phyloP scores from a whole-genome alignment of 2,888 invertebrate genomes.

The Drosophila tripunctata region DNA sequence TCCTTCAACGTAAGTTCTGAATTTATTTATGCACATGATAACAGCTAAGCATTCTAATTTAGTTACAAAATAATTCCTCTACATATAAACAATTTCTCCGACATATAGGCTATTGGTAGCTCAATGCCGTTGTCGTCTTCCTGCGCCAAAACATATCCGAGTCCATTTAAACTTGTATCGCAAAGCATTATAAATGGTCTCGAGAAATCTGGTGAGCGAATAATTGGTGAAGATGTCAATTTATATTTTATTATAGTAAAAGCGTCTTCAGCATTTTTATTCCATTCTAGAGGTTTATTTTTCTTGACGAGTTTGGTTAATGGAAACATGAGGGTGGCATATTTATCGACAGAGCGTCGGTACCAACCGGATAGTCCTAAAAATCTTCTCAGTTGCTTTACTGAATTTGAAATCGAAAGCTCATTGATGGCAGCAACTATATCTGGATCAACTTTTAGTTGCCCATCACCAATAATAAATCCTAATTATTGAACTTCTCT shows the following conservation, averaged over 20 bases:
- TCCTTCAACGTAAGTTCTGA: neutral
- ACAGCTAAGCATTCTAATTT: too few species aligned
- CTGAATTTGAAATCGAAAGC: neutral
- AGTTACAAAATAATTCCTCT: too few species aligned
- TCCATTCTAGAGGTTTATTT: neutral
- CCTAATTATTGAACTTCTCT: neutral
- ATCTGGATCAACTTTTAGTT: neutral
- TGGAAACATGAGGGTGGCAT: neutral
- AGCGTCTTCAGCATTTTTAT: neutral
- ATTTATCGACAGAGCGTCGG: conserved; percentile 10
- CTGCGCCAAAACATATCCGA: too few species aligned
- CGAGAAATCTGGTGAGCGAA: neutral
- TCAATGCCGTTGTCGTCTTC: too few species aligned
- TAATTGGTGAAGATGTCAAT: neutral
- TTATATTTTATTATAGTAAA: neutral
- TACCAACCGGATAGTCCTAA: conserved; percentile 8
- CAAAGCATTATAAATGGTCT: too few species aligned
- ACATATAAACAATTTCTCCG: too few species aligned
- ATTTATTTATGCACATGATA: too few species aligned
- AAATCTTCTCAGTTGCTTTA: conserved; percentile 3
- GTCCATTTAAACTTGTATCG: too few species aligned
- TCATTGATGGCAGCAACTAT: neutral
- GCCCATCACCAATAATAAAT: neutral
- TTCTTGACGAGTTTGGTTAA: neutral
- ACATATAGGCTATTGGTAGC: too few species aligned